phyloP scores from a whole-genome alignment of 1,140 invertebrate genomes.

The fruit fly (Drosophila melanogaster) region DNA sequence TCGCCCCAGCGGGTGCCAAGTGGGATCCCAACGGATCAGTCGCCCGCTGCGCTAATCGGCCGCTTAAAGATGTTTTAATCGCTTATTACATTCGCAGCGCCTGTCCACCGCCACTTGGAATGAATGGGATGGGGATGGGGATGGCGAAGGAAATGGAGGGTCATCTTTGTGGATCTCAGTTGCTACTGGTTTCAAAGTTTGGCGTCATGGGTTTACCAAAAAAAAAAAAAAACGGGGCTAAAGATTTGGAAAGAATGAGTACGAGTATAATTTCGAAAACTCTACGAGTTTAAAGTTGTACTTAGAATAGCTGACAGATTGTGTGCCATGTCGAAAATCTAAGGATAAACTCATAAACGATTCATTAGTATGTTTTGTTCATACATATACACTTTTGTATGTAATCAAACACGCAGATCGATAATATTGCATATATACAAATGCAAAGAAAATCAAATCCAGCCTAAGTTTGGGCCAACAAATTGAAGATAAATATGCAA shows the following conservation, averaged over 20 bases:
- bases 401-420: too few relatives aligned
- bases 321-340: too few relatives aligned
- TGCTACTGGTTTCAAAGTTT: slow-evolving; percentile 8
- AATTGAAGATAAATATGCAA: slow-evolving; percentile 33
- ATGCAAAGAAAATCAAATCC: slow-evolving; percentile 17
- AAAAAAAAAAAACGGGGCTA: neutral
- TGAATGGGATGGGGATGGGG: slow-evolving; percentile 1
- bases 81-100: slow-evolving; percentile 76
- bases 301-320: too few relatives aligned
- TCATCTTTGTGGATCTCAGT: neutral
- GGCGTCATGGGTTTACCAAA: neutral
- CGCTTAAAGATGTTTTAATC: slow-evolving; percentile 81
- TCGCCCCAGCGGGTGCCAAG: slow-evolving; percentile 39
- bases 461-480: slow-evolving; percentile 24
- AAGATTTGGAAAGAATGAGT: neutral
- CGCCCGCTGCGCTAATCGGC: slow-evolving; percentile 78
- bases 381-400: too few relatives aligned
- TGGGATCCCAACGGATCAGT: slow-evolving; percentile 13
- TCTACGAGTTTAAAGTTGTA: too few relatives aligned
- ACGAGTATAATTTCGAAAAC: too few relatives aligned
- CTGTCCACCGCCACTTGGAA: slow-evolving; percentile 17
- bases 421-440: neutral
- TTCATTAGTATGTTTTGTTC: too few relatives aligned
- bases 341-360: too few relatives aligned
- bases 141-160: neutral